A percentile compares a stretch with the other conserved stretches of the same genome.
Conservation (phyloP, 92 coral and sea anemone genomes). For the Hydrozoanthus gracilis region DNA sequence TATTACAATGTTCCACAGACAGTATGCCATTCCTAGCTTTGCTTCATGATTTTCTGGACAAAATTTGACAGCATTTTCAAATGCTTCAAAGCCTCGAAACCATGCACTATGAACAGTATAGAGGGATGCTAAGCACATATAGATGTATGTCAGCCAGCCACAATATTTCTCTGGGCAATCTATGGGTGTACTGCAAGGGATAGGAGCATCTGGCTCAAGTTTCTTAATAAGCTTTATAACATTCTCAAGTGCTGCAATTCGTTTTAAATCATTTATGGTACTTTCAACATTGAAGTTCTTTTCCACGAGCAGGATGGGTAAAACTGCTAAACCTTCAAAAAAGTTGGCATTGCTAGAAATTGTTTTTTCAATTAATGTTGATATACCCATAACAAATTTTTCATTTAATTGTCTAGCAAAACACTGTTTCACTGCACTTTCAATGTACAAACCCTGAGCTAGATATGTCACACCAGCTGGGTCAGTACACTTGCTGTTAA, state of each 20-base stretch:
- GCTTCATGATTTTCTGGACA: conserved; percentile 69
- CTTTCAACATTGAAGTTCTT: not conserved
- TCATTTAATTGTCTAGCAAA: not conserved
- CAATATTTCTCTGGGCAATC: conserved; percentile 65
- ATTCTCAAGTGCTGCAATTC: conserved; percentile 50
- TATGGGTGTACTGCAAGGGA: conserved; percentile 46
- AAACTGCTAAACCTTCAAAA: conserved; percentile 67
- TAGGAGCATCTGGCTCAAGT: conserved; percentile 49
- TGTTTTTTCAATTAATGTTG: not conserved
- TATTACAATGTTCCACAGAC: not conserved
- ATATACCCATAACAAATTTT: conserved; percentile 23
- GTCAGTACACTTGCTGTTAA: conserved; percentile 66
- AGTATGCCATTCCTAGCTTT: conserved; percentile 65
- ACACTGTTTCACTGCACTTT: conserved; percentile 54
- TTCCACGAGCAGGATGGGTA: not conserved
- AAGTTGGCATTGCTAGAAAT: conserved; percentile 39
- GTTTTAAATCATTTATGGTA: conserved; percentile 23
- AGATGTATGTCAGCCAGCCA: conserved; percentile 76
- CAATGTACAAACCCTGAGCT: conserved; percentile 63
- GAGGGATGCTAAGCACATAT: conserved; percentile 45
- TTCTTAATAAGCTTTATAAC: conserved; percentile 63
- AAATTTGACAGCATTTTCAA: conserved; percentile 58
- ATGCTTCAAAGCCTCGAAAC: conserved; percentile 68
- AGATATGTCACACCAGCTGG: conserved; percentile 57
- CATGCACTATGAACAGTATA: conserved; percentile 40